Evolutionary conservation across 2,113 vertebrate species (phyloP).

Genomic region (Marcusenius ussheri): DNA sequence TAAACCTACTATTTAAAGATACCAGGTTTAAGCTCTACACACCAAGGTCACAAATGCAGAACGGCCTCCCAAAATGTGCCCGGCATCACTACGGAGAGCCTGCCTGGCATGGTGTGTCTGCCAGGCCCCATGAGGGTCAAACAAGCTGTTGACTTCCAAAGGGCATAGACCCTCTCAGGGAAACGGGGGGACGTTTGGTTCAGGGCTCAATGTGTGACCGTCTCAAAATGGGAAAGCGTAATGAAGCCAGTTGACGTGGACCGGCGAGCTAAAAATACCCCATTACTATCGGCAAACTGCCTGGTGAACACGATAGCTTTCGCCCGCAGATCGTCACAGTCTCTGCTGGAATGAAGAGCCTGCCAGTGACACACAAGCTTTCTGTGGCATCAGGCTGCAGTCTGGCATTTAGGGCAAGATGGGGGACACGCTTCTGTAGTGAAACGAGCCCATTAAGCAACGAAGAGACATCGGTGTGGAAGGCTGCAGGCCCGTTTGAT

Average conservation of each 20-base stretch:
- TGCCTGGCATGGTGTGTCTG: background rate
- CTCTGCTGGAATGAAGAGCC: background rate
- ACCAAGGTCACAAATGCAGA: background rate
- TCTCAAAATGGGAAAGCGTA: constrained; percentile 16
- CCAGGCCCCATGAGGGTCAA: constrained; percentile 26
- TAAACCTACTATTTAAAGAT: background rate
- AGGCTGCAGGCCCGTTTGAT: background rate
- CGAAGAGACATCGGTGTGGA: background rate
- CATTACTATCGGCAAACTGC: background rate
- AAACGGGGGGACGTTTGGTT: constrained; percentile 12
- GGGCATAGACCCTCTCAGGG: constrained; percentile 25
- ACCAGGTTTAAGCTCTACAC: background rate
- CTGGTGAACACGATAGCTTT: background rate
- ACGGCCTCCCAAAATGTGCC: background rate
- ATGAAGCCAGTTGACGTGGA: constrained; percentile 5
- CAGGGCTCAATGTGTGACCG: constrained; percentile 17
- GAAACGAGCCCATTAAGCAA: background rate
- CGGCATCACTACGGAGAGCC: background rate
- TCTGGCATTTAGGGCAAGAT: background rate
- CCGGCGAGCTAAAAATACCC: constrained; percentile 27
- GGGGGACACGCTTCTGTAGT: background rate
- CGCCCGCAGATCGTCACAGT: background rate
- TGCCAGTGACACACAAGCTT: background rate
- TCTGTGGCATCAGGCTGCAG: background rate
- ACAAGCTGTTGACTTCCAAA: constrained; percentile 26